Conservation (phyloP, 2,888 invertebrate genomes). For the Hypena proboscidalis region DNA sequence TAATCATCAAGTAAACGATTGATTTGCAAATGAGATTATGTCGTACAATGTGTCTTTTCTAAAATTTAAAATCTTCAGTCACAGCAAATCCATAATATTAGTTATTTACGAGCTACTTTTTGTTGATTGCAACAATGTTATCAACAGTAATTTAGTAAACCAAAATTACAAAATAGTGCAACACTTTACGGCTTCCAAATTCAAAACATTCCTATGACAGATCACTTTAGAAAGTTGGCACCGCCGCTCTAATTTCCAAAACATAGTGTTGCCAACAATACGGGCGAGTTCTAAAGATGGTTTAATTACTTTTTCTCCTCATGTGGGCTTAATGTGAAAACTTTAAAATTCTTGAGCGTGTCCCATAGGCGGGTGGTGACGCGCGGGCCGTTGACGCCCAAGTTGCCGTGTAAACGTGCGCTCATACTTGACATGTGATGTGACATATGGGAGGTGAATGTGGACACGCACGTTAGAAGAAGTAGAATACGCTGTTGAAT, state of each 20-base stretch:
- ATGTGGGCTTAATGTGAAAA: conserved; percentile 70
- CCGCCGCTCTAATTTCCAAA: conserved; percentile 11
- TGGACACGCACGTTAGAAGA: conserved; percentile 9
- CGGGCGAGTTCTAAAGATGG: conserved; percentile 42
- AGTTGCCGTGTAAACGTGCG: conserved; percentile 73
- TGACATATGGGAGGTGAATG: conserved; percentile 43
- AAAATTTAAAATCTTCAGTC: no score
- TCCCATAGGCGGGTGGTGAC: conserved; percentile 46
- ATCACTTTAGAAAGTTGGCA: conserved; percentile 10
- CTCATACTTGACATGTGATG: conserved; percentile 50
- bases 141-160: no score
- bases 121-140: no score
- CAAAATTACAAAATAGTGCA: no score
- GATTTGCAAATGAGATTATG: no score
- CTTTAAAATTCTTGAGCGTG: conserved; percentile 64
- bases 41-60: no score
- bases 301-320: conserved; percentile 52
- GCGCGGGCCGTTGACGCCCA: conserved; percentile 69
- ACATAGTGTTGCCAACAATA: conserved; percentile 43
- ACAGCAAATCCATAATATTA: no score
- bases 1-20: no score
- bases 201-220: conserved; percentile 1
- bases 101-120: no score
- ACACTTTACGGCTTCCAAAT: no score
- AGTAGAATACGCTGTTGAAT: background rate